A percentile compares a stretch with the other conserved stretches of the same genome.
Conservation (phyloP, 2,888 invertebrate species). For the Limnephilus rhombicus region DNA sequence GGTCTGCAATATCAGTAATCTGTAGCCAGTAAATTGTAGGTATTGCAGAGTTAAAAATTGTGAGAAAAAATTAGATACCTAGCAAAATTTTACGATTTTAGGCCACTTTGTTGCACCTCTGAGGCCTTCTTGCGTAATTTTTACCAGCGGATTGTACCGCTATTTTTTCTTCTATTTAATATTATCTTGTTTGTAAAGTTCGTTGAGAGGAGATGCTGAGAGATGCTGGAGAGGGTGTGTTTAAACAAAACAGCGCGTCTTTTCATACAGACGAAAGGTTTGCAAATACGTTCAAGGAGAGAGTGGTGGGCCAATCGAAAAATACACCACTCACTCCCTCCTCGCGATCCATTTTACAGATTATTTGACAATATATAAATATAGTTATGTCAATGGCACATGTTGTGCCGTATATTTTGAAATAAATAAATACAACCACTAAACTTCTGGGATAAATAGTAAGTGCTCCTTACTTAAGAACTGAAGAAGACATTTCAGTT, state of each 20-base stretch:
- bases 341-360: not conserved
- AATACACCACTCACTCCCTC: not conserved
- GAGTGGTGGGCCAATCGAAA: slow-evolving; percentile 39
- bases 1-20: too few species aligned
- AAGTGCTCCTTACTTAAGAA: not conserved
- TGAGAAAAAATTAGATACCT: not conserved
- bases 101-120: not conserved
- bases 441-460: too few species aligned
- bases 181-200: not conserved
- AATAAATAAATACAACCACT: too few species aligned
- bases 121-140: not conserved
- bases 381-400: too few species aligned
- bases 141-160: not conserved
- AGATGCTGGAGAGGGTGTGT: slow-evolving; percentile 23
- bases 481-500: not conserved
- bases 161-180: slow-evolving; percentile 22
- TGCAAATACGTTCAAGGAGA: slow-evolving; percentile 54
- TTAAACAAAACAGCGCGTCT: slow-evolving; percentile 57
- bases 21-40: too few species aligned
- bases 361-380: slow-evolving; percentile 20
- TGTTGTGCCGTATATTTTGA: too few species aligned
- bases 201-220: not conserved
- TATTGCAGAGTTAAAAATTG: too few species aligned
- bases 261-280: slow-evolving; percentile 64
- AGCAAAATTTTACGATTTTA: not conserved